Evolutionary conservation across 2,888 invertebrate genomes (phyloP).

Genomic region (Pyrrhosoma nymphula): DNA sequence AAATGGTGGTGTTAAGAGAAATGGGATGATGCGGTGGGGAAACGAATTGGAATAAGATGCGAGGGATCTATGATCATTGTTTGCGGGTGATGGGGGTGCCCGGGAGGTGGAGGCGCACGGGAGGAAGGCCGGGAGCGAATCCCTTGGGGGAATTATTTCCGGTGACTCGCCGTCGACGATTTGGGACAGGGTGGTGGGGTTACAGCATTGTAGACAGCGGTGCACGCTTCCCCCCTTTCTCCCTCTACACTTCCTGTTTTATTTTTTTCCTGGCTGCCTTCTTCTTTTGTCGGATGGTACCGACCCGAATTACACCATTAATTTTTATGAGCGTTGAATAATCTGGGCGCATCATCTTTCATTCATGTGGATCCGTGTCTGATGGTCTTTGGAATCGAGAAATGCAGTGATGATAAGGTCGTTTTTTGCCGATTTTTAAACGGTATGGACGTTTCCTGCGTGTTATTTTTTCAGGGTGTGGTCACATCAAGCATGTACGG

Average conservation of each 20-base stretch:
- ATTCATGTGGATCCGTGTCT: background rate
- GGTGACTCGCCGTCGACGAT: constrained; percentile 33
- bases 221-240: background rate
- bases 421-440: background rate
- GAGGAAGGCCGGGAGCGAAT: background rate
- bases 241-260: no score
- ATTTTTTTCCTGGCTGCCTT: background rate
- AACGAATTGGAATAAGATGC: constrained; percentile 63
- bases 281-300: background rate
- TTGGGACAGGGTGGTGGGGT: background rate
- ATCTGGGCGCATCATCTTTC: background rate
- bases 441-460: background rate
- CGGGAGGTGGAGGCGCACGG: background rate
- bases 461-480: background rate
- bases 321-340: constrained; percentile 9
- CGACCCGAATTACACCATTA: background rate
- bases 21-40: constrained; percentile 53
- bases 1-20: background rate
- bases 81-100: constrained; percentile 9
- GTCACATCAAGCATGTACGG: background rate
- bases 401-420: background rate
- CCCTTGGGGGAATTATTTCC: constrained; percentile 51
- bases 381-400: background rate
- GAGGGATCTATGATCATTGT: constrained; percentile 64
- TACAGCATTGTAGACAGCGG: constrained; percentile 6